phyloP scores from a whole-genome alignment of 2,113 vertebrate species.

The Perca schrenkii region DNA sequence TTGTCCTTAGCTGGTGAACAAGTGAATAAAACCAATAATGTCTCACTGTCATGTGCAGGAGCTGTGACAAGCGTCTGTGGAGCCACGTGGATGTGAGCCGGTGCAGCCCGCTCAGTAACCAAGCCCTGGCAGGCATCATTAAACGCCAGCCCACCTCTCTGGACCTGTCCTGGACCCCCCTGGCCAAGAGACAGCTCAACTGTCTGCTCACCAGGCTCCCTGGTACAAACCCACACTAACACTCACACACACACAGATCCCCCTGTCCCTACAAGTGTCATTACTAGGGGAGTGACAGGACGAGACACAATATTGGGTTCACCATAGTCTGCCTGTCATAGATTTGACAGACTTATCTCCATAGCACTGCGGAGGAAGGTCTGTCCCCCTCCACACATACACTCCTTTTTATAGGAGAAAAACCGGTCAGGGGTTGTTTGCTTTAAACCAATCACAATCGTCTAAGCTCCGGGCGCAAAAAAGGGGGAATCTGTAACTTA shows the following conservation, averaged over 20 bases:
- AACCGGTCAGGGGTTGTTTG: too few relatives aligned
- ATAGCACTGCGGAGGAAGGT: too few relatives aligned
- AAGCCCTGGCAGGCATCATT: slow-evolving; percentile 93
- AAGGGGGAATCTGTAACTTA: too few relatives aligned
- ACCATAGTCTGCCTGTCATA: too few relatives aligned
- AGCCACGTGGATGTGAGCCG: slow-evolving; percentile 94
- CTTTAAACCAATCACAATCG: too few relatives aligned
- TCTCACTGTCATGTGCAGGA: slow-evolving; percentile 63
- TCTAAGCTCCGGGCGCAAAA: too few relatives aligned
- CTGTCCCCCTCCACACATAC: too few relatives aligned
- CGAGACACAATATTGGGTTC: too few relatives aligned
- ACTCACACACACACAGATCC: neutral
- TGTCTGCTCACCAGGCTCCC: slow-evolving; percentile 95
- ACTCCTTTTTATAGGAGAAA: too few relatives aligned
- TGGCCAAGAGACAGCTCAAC: slow-evolving; percentile 96
- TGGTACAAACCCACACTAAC: slow-evolving; percentile 76
- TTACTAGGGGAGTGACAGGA: too few relatives aligned
- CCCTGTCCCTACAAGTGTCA: neutral
- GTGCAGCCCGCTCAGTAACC: slow-evolving; percentile 93
- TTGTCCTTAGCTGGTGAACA: neutral
- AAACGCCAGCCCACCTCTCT: slow-evolving; percentile 93
- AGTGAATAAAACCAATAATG: neutral
- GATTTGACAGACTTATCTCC: too few relatives aligned
- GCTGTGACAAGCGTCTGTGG: slow-evolving; percentile 95
- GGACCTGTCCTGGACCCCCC: slow-evolving; percentile 97